Percentiles rank a stretch among this genome's conserved stretches.
These are phyloP conservation scores for Sminthurinus signatus DNA, from an alignment of 1,140 invertebrate species.

Conservation along the genomic window DNA sequence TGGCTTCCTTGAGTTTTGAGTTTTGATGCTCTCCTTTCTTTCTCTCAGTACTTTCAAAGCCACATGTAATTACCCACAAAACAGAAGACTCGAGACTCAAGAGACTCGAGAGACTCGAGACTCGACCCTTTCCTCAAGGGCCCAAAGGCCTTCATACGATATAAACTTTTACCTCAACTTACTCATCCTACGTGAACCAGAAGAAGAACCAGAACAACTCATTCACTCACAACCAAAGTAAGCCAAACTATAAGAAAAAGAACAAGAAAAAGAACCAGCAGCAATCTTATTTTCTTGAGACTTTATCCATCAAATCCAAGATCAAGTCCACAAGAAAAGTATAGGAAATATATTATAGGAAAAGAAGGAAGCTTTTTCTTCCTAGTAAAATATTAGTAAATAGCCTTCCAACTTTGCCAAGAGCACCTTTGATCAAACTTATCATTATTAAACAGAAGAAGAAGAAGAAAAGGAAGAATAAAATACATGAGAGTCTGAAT, in stretches of 20 bases:
- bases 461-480: background rate
- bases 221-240: too few species aligned
- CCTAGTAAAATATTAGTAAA: too few species aligned
- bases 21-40: background rate
- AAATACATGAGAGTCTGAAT: too few species aligned
- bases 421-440: constrained; percentile 33
- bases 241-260: too few species aligned
- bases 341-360: too few species aligned
- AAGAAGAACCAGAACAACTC: too few species aligned
- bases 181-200: too few species aligned
- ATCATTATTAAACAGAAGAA: constrained; percentile 28
- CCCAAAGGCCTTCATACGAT: background rate
- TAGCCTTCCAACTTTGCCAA: constrained; percentile 26
- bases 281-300: background rate
- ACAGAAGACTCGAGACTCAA: too few species aligned
- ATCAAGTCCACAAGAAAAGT: too few species aligned
- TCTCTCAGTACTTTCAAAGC: background rate
- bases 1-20: too few species aligned
- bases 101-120: too few species aligned
- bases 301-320: constrained; percentile 14
- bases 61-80: constrained; percentile 8
- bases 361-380: background rate
- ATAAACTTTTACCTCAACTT: too few species aligned
- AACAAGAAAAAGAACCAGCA: background rate
- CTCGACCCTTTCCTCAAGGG: constrained; percentile 10